Evolutionary conservation across 1,140 invertebrate genomes (phyloP).

Genomic region (Caerostris extrusa): DNA sequence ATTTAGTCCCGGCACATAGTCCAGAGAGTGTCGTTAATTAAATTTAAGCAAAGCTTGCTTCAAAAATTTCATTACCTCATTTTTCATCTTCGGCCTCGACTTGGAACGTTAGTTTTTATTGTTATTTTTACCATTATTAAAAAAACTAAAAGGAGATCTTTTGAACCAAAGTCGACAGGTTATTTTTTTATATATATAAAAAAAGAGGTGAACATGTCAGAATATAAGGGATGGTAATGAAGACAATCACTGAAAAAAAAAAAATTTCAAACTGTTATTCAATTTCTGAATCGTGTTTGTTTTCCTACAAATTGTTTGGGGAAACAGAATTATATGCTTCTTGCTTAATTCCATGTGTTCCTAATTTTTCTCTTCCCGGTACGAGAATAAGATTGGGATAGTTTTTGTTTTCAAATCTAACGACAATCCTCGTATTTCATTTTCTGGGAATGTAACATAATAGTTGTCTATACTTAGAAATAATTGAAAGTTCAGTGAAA

Average conservation of each 20-base stretch:
- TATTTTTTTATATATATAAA: background rate
- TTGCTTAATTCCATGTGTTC: background rate
- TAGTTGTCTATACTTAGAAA: too few species aligned
- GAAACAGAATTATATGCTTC: background rate
- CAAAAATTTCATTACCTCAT: constrained; percentile 59
- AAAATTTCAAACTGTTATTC: background rate
- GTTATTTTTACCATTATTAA: constrained; percentile 21
- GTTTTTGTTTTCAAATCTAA: too few species aligned
- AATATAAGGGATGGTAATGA: background rate
- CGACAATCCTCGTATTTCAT: too few species aligned
- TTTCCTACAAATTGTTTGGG: background rate
- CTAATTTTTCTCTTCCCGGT: background rate
- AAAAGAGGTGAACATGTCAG: background rate
- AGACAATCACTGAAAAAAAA: background rate
- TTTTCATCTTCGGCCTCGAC: constrained; percentile 20
- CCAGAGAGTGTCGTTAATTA: constrained; percentile 45
- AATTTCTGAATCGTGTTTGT: background rate
- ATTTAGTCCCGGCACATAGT: background rate
- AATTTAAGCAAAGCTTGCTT: constrained; percentile 50
- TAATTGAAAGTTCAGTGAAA: too few species aligned
- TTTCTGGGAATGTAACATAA: too few species aligned
- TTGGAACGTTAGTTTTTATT: constrained; percentile 14
- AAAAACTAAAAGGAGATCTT: constrained; percentile 19
- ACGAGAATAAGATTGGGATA: too few species aligned
- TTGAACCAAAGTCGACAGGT: background rate